Conservation (phyloP, 2,888 invertebrate species). For the Stenolophus ochropezus region DNA sequence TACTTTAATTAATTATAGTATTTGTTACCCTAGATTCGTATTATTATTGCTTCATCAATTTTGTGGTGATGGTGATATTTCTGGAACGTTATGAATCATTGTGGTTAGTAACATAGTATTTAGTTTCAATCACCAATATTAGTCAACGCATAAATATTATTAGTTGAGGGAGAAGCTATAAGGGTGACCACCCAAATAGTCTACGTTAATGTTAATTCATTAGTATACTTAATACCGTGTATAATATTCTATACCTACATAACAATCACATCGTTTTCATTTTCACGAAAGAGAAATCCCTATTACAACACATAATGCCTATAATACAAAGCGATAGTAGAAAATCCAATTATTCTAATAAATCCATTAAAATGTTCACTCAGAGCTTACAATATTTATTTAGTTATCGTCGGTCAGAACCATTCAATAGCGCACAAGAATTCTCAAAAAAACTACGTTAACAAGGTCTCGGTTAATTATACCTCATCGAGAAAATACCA, state of each 20-base stretch:
- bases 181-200: background rate
- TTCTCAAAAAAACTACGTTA: constrained; percentile 46
- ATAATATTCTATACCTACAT: background rate
- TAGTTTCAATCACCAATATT: background rate
- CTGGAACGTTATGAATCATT: background rate
- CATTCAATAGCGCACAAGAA: constrained; percentile 46
- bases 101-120: background rate
- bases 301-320: background rate
- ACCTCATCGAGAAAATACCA: constrained; percentile 65
- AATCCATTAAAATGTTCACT: background rate
- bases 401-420: constrained; percentile 23
- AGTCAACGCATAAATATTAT: background rate
- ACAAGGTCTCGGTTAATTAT: constrained; percentile 66
- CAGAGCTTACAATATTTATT: constrained; percentile 16
- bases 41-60: background rate
- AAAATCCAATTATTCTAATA: constrained; percentile 28
- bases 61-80: background rate
- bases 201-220: background rate
- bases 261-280: background rate
- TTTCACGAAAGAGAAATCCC: background rate
- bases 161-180: background rate
- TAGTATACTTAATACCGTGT: background rate
- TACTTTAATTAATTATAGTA: too few relatives aligned
- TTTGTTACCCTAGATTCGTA: background rate
- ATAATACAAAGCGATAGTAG: background rate